phyloP scores from a whole-genome alignment of 2,797 vertebrate species.

The Crocodylus rhombifer region DNA sequence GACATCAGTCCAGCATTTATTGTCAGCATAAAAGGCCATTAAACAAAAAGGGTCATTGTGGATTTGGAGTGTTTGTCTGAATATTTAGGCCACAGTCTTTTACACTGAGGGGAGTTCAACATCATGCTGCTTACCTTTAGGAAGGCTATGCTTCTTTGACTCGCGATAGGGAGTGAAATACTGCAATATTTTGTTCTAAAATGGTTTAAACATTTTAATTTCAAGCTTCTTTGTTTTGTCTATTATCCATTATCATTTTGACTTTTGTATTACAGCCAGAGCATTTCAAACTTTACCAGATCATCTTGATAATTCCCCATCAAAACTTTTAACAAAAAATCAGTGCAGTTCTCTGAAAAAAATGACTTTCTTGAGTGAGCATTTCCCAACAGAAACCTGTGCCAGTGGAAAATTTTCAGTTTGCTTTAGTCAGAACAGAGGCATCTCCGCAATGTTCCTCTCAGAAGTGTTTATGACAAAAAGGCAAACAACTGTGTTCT shows the following conservation, averaged over 20 bases:
- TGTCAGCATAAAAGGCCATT: slow-evolving; percentile 21
- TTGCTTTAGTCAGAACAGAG: rapidly evolving
- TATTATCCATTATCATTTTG: neutral
- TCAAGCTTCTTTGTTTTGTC: slow-evolving; percentile 44
- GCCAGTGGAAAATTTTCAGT: neutral
- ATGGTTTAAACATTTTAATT: slow-evolving; percentile 42
- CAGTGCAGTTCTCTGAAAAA: neutral
- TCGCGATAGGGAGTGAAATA: slow-evolving; percentile 23
- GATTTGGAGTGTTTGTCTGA: neutral
- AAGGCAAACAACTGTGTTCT: neutral
- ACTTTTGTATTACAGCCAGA: slow-evolving; percentile 41
- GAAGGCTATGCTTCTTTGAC: neutral
- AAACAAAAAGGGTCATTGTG: neutral
- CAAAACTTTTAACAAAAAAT: neutral
- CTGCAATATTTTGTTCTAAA: slow-evolving; percentile 10
- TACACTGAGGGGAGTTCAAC: slow-evolving; percentile 7
- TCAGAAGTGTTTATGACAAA: rapidly evolving
- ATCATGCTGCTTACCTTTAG: rapidly evolving
- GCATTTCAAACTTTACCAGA: neutral
- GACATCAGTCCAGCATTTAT: slow-evolving; percentile 24
- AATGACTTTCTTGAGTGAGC: slow-evolving; percentile 26
- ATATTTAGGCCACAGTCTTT: neutral
- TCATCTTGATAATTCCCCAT: neutral
- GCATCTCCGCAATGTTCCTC: neutral
- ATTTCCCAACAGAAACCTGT: neutral